Conservation (phyloP, 2,113 vertebrate species). For the Xenus cinereus region DNA sequence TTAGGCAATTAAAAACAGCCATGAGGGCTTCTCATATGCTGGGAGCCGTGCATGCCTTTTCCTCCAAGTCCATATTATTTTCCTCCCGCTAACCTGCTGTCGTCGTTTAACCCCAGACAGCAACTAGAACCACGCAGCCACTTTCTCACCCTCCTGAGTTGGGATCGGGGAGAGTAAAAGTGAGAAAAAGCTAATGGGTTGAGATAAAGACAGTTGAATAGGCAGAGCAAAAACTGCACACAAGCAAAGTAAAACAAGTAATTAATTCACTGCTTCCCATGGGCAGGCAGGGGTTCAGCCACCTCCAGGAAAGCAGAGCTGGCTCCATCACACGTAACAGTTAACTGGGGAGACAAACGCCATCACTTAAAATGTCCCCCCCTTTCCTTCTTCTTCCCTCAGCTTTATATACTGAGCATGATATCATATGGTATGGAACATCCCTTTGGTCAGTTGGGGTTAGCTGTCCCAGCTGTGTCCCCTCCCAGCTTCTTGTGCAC, state of each 20-base stretch:
- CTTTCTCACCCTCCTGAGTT: neutral
- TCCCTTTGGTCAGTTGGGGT: neutral
- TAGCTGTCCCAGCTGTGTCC: neutral
- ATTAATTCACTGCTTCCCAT: neutral
- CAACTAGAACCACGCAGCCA: neutral
- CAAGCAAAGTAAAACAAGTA: neutral
- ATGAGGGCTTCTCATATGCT: neutral
- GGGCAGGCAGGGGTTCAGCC: neutral
- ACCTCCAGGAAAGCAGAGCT: neutral
- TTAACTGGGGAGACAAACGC: neutral
- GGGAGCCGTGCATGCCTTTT: neutral
- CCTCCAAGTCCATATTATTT: neutral
- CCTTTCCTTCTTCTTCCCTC: neutral
- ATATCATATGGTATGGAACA: neutral
- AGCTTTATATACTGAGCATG: neutral
- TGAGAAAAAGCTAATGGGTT: neutral
- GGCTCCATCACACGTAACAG: neutral
- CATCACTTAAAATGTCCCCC: neutral
- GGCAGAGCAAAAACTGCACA: neutral
- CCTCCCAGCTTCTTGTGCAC: neutral
- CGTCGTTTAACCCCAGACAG: neutral
- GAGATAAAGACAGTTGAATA: neutral
- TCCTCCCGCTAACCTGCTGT: neutral
- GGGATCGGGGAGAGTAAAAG: neutral
- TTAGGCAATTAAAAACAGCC: neutral